These are phyloP conservation scores for Lydus trimaculatus DNA, from an alignment of 2,888 invertebrate species.

Conservation along the genomic window DNA sequence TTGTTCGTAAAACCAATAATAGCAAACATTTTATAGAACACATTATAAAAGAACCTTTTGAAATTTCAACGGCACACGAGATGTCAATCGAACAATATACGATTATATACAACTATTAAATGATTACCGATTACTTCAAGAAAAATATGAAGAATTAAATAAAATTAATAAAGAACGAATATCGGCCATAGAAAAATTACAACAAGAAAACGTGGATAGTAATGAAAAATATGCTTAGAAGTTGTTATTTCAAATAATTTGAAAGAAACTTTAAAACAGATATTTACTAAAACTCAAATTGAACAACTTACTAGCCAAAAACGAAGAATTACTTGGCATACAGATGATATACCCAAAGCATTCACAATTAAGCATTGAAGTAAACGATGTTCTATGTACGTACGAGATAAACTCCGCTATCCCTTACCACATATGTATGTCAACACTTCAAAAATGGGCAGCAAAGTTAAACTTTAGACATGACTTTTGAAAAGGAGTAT, in stretches of 20 bases:
- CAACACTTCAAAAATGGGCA: slow-evolving; percentile 39
- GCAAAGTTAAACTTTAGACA: slow-evolving; percentile 20
- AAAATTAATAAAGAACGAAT: neutral
- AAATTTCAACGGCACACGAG: too few relatives aligned
- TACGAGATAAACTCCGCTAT: slow-evolving; percentile 31
- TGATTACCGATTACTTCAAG: too few relatives aligned
- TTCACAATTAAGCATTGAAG: slow-evolving; percentile 34
- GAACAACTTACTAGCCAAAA: neutral
- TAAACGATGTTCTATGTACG: slow-evolving; percentile 30
- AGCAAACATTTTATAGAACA: too few relatives aligned
- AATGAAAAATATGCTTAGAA: neutral
- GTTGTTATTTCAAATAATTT: neutral
- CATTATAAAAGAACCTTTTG: too few relatives aligned
- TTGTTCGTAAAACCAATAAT: too few relatives aligned
- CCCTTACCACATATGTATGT: slow-evolving; percentile 37
- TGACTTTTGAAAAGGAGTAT: slow-evolving; percentile 6
- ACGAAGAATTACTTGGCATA: neutral
- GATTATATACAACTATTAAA: too few relatives aligned
- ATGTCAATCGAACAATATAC: too few relatives aligned
- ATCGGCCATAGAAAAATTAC: neutral
- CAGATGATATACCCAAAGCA: slow-evolving; percentile 26
- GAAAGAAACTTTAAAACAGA: neutral
- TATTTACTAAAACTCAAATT: neutral
- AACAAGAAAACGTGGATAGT: neutral
- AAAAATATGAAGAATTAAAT: neutral